A percentile compares a stretch with the other conserved stretches of the same genome.
phyloP scores from a whole-genome alignment of 2,888 invertebrate genomes.

The Allacma fusca region DNA sequence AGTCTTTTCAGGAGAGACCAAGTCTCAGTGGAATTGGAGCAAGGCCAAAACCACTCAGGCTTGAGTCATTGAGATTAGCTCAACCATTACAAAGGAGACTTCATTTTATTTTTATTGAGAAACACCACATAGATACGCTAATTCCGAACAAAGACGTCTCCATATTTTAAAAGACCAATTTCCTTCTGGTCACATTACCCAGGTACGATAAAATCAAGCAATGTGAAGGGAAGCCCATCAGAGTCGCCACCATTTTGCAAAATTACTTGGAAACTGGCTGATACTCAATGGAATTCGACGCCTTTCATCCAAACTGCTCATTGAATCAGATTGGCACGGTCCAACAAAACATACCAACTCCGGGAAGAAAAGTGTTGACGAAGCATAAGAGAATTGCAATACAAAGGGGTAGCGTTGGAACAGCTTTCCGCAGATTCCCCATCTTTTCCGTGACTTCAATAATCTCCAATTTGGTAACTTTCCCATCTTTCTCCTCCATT shows the following conservation, averaged over 20 bases:
- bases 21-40: no score
- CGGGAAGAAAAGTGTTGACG: constrained; percentile 57
- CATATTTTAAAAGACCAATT: neutral
- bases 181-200: no score
- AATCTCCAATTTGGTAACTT: constrained; percentile 58
- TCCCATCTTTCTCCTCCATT: constrained; percentile 59
- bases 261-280: no score
- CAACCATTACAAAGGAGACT: neutral
- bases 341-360: constrained; percentile 57
- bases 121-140: neutral
- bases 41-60: neutral
- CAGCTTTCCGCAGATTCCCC: constrained; percentile 56
- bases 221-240: no score
- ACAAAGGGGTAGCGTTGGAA: constrained; percentile 57
- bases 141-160: neutral
- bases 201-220: no score
- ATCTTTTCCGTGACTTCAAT: constrained; percentile 59
- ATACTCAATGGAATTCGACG: no score
- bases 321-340: no score
- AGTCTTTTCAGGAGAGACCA: neutral
- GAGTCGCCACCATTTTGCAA: no score
- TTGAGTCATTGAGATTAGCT: neutral
- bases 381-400: constrained; percentile 57
- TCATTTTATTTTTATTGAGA: neutral
- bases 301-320: no score